Conservation (phyloP, 2,888 invertebrate species). For the Prenolepis imparis region DNA sequence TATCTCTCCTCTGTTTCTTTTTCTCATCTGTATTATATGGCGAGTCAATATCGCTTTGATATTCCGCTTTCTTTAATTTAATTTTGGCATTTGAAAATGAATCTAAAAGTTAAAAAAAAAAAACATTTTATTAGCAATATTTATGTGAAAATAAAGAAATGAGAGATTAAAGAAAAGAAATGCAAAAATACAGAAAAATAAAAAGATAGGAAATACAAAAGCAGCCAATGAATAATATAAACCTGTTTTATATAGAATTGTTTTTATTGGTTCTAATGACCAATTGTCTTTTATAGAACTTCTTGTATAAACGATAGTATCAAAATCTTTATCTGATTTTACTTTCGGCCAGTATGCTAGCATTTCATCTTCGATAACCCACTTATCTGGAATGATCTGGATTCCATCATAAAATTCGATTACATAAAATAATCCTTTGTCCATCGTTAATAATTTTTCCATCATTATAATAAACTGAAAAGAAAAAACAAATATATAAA, state of each 20-base stretch:
- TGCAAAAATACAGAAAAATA: neutral
- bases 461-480: neutral
- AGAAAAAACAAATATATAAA: neutral
- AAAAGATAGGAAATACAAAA: neutral
- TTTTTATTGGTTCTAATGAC: slow-evolving; percentile 26
- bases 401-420: slow-evolving; percentile 20
- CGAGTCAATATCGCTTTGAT: slow-evolving; percentile 11
- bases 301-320: neutral
- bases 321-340: slow-evolving; percentile 30
- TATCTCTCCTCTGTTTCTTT: slow-evolving; percentile 7
- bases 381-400: slow-evolving; percentile 25
- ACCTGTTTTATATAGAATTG: slow-evolving; percentile 27
- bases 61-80: neutral
- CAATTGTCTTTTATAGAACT: slow-evolving; percentile 24
- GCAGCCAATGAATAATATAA: neutral
- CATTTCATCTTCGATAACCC: neutral
- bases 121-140: neutral
- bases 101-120: slow-evolving; percentile 1
- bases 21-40: neutral
- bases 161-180: neutral
- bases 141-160: neutral
- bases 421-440: slow-evolving; percentile 28
- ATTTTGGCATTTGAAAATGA: slow-evolving; percentile 16
- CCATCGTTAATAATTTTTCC: neutral
- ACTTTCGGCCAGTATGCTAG: slow-evolving; percentile 16